phyloP scores from a whole-genome alignment of 2,797 vertebrate genomes.

The Falco berigora region DNA sequence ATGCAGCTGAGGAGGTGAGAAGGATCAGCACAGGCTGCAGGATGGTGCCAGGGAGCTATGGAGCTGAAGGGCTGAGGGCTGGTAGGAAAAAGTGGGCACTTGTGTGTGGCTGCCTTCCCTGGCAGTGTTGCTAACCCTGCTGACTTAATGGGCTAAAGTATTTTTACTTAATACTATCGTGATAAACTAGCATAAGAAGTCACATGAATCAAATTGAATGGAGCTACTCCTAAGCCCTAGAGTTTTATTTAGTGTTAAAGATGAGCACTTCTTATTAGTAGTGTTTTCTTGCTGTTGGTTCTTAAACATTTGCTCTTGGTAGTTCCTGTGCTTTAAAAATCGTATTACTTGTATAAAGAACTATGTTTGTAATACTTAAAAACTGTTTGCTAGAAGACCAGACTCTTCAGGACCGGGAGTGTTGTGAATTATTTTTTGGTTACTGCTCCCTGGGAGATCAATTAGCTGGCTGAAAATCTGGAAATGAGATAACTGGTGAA shows the following conservation, averaged over 20 bases:
- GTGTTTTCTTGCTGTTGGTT: neutral
- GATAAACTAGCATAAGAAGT: neutral
- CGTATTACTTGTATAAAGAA: neutral
- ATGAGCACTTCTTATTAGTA: neutral
- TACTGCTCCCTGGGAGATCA: neutral
- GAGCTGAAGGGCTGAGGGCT: neutral
- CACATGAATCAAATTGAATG: neutral
- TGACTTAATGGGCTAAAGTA: neutral
- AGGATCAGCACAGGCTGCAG: neutral
- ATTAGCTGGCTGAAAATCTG: neutral
- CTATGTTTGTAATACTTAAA: neutral
- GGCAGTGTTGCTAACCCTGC: neutral
- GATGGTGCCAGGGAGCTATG: neutral
- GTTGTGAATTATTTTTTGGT: neutral
- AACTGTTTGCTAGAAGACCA: neutral
- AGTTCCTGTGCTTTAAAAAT: neutral
- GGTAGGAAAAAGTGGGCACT: accelerated
- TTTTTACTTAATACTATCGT: neutral
- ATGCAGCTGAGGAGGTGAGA: neutral
- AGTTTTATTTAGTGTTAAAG: neutral
- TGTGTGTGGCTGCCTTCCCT: neutral
- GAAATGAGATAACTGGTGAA: neutral
- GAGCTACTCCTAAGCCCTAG: neutral
- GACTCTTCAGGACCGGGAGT: neutral
- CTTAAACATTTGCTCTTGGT: neutral